phyloP scores from a whole-genome alignment of 2,888 invertebrate species.

The Cylindroiulus punctatus region DNA sequence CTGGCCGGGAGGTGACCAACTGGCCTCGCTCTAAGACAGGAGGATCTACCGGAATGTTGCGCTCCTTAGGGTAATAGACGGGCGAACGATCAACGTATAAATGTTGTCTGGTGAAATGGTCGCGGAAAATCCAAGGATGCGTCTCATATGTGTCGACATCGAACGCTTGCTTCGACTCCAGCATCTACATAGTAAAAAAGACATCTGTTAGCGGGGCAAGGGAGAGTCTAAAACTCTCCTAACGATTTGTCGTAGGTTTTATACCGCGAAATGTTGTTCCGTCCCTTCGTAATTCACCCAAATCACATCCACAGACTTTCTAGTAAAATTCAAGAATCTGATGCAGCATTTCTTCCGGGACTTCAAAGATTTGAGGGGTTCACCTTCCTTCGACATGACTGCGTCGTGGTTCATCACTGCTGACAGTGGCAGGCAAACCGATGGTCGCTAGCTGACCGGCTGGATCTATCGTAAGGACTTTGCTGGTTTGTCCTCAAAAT shows the following conservation, averaged over 20 bases:
- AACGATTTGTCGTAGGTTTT: neutral
- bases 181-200: neutral
- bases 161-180: neutral
- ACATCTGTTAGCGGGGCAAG: no score
- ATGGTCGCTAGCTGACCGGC: no score
- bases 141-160: neutral
- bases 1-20: neutral
- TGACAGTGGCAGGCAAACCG: neutral
- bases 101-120: neutral
- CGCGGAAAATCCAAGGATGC: neutral
- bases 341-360: neutral
- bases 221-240: no score
- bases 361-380: neutral
- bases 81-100: neutral
- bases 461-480: no score
- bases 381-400: neutral
- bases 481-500: no score
- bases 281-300: neutral
- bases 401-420: neutral
- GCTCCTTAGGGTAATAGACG: neutral
- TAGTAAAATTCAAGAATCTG: neutral
- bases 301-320: neutral
- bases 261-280: neutral
- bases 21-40: neutral
- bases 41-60: neutral